These are phyloP conservation scores for Pempheris klunzingeri DNA, from an alignment of 2,797 vertebrate genomes.

Conservation along the genomic window DNA sequence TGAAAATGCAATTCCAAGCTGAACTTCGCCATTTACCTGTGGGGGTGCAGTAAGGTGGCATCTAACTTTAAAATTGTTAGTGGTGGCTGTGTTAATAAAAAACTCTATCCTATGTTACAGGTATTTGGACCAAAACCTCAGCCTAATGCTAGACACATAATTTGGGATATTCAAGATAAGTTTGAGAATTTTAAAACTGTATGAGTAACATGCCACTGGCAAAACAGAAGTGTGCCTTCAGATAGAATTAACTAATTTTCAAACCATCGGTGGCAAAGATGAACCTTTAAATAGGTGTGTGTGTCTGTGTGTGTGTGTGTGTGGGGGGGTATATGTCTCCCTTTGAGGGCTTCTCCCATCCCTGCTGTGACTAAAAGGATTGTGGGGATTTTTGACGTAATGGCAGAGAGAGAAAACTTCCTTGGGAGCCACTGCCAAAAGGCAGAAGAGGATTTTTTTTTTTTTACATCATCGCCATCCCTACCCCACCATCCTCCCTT, in stretches of 20 bases:
- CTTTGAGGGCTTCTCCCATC: slow-evolving; percentile 78
- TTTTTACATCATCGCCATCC: slow-evolving; percentile 46
- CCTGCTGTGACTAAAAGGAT: slow-evolving; percentile 87
- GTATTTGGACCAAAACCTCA: slow-evolving; percentile 30
- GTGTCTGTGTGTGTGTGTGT: slow-evolving; percentile 31
- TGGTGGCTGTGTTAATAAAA: slow-evolving; percentile 40
- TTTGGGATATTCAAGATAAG: slow-evolving; percentile 46
- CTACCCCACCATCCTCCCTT: slow-evolving; percentile 41
- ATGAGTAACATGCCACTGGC: slow-evolving; percentile 43
- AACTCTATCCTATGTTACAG: slow-evolving; percentile 36
- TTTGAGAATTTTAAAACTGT: slow-evolving; percentile 53
- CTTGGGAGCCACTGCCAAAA: slow-evolving; percentile 75
- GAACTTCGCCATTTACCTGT: slow-evolving; percentile 49
- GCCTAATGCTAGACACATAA: slow-evolving; percentile 24
- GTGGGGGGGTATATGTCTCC: slow-evolving; percentile 48
- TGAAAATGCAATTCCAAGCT: slow-evolving; percentile 56
- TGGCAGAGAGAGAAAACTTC: slow-evolving; percentile 71
- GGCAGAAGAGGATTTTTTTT: slow-evolving; percentile 53
- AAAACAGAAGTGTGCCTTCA: slow-evolving; percentile 60
- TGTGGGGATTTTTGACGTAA: slow-evolving; percentile 79
- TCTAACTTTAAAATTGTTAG: slow-evolving; percentile 40
- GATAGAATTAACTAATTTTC: slow-evolving; percentile 72
- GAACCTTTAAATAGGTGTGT: slow-evolving; percentile 56
- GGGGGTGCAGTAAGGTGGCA: slow-evolving; percentile 7
- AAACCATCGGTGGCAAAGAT: slow-evolving; percentile 65